A percentile compares a stretch with the other conserved stretches of the same genome.
Evolutionary conservation across 2,113 vertebrate species (phyloP).

Genomic region (Pteronura brasiliensis): DNA sequence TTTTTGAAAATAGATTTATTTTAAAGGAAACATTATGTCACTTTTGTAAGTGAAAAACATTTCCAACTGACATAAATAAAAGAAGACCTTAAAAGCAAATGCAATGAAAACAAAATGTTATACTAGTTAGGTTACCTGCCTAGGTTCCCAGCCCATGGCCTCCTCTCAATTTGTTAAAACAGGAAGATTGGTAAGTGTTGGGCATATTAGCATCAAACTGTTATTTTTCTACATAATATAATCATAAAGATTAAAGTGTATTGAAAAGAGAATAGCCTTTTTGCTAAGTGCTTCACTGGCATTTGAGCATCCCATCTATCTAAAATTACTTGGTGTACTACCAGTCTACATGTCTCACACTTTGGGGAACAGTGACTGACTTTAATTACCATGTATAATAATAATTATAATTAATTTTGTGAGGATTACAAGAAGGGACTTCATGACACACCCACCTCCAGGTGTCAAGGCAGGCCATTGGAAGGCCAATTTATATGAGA

Average conservation of each 20-base stretch:
- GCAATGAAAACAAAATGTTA: background rate
- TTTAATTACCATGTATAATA: background rate
- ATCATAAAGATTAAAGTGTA: background rate
- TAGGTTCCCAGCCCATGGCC: background rate
- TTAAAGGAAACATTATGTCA: background rate
- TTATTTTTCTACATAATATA: background rate
- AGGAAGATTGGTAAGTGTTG: background rate
- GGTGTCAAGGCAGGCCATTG: background rate
- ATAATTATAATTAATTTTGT: background rate
- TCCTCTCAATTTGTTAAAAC: slow-evolving; percentile 11
- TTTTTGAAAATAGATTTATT: background rate
- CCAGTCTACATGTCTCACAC: background rate
- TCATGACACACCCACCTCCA: background rate
- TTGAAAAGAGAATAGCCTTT: background rate
- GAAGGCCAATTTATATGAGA: background rate
- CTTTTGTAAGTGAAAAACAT: background rate
- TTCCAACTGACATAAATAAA: background rate
- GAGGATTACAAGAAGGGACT: background rate
- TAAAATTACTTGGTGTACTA: background rate
- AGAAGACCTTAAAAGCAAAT: background rate
- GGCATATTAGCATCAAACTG: background rate
- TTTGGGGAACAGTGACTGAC: background rate
- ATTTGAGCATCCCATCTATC: background rate
- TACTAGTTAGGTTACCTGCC: background rate
- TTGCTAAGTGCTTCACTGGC: background rate